Evolutionary conservation across 2,113 vertebrate species (phyloP).

Genomic region (Sterna hirundo): DNA sequence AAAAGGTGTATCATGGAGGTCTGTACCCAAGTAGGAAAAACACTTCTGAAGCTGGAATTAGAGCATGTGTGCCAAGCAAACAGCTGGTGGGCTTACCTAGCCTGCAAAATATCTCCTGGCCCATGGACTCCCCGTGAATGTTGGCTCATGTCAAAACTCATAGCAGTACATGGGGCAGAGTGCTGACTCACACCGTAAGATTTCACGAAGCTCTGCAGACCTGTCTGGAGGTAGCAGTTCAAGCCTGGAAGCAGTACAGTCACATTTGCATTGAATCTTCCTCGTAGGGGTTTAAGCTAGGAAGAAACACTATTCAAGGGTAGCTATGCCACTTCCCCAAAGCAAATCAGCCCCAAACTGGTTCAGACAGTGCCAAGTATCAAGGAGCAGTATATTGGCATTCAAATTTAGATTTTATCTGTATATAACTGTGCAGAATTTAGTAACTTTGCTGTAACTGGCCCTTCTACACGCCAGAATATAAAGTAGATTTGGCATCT

Average conservation of each 20-base stretch:
- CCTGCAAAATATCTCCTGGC: neutral
- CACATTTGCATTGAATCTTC: constrained; percentile 53
- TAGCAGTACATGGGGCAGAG: neutral
- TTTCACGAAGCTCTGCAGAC: constrained; percentile 1
- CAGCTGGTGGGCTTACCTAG: neutral
- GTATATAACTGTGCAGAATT: neutral
- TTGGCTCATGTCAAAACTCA: neutral
- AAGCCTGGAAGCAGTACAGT: constrained; percentile 20
- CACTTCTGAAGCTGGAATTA: neutral
- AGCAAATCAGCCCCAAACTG: constrained; percentile 30
- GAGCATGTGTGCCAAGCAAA: neutral
- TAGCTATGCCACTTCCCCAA: neutral
- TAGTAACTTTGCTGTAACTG: constrained; percentile 14
- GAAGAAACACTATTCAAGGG: neutral
- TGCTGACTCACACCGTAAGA: constrained; percentile 22
- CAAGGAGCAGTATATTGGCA: neutral
- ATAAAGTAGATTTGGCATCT: neutral
- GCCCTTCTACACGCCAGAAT: neutral
- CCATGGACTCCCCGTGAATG: neutral
- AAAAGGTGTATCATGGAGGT: neutral
- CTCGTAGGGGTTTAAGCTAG: neutral
- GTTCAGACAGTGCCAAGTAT: constrained; percentile 30
- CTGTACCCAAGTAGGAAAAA: neutral
- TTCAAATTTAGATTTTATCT: constrained; percentile 52
- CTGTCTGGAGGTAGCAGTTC: constrained; percentile 19